Evolutionary conservation across 2,888 invertebrate species (phyloP), one percentile per base, ranked within the genome.

Genomic region (Eupsilia transversa): DNA sequence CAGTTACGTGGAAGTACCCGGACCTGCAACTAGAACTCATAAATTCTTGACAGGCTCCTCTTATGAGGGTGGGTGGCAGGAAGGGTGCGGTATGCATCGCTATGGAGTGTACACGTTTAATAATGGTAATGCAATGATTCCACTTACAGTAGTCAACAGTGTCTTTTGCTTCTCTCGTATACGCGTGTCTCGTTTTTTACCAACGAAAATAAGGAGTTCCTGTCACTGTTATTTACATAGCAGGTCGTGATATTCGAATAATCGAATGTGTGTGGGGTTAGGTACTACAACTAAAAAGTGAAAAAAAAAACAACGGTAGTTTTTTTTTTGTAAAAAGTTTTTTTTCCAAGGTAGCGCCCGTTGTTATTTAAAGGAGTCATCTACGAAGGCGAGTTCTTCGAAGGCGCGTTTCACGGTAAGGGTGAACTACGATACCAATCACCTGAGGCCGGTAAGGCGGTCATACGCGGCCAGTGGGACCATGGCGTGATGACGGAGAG

Each of bases 371-470:
- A 10, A 77, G 77, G 77, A 59, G 70, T 38, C 3, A 1, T 43
- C 17, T 77, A 77, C 7, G 43, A 70, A 70, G 77, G 77, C 14
- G 57, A 52, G 2, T 77, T 77, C 3, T 5, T 17, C 33, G 43
- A 70, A 20, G 77, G 77, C 3, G 0, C 0, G 7, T 77, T 70
- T 69, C 69, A 77, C 30, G 77, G 77, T n/a, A 14, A 43, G 43
- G 77, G 77, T 41, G 49, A 70, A 14, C 63, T 77, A 30, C 27
- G 17, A 57, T 77, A 77, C 20, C 6, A 49, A 43, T 70, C 41
- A 23, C 2, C 1, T 20, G n/a, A n/a, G n/a, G 3, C 0, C 12
- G 77, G 77, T 14, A 43, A 43, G 7, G 46, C 41, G 14, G 5
- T 66, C 27, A 49, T 78, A 30, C 54, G 12, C 27, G 79, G 79